phyloP scores from a whole-genome alignment of 2,797 vertebrate species.

The Artibeus jamaicensis region DNA sequence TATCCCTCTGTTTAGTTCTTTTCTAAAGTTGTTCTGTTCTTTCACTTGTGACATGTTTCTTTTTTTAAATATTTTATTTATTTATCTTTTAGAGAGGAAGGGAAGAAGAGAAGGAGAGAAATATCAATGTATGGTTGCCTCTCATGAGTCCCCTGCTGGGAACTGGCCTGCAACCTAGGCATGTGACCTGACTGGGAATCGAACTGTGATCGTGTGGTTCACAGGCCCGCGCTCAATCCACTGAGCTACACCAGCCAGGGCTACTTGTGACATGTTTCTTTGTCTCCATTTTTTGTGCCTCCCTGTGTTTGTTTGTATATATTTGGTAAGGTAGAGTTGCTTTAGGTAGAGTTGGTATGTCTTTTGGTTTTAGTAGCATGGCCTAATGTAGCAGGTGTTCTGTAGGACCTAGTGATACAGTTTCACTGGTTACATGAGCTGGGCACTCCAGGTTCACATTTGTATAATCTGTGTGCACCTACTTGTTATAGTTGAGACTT shows the following conservation, averaged over 20 bases:
- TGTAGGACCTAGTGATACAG: not conserved
- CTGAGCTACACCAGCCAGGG: too few species aligned
- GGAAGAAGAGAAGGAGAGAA: too few species aligned
- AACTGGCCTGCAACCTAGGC: too few species aligned
- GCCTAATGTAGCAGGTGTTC: not conserved
- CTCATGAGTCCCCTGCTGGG: too few species aligned
- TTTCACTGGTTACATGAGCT: not conserved
- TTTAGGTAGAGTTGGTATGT: not conserved
- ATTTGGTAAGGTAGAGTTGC: too few species aligned
- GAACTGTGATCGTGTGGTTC: too few species aligned
- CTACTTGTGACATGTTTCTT: not conserved
- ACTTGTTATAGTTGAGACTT: not conserved
- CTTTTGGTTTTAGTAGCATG: not conserved
- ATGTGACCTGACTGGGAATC: too few species aligned
- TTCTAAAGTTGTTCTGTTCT: not conserved
- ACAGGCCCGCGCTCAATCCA: too few species aligned
- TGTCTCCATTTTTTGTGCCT: not conserved
- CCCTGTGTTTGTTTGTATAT: not conserved
- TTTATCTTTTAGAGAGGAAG: too few species aligned
- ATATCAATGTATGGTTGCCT: too few species aligned
- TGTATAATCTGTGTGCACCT: not conserved
- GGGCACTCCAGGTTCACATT: not conserved
- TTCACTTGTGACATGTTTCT: not conserved
- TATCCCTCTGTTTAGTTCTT: not conserved
- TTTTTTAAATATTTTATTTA: too few species aligned